Conservation (phyloP, 2,797 vertebrate genomes). For the Crenichthys baileyi region DNA sequence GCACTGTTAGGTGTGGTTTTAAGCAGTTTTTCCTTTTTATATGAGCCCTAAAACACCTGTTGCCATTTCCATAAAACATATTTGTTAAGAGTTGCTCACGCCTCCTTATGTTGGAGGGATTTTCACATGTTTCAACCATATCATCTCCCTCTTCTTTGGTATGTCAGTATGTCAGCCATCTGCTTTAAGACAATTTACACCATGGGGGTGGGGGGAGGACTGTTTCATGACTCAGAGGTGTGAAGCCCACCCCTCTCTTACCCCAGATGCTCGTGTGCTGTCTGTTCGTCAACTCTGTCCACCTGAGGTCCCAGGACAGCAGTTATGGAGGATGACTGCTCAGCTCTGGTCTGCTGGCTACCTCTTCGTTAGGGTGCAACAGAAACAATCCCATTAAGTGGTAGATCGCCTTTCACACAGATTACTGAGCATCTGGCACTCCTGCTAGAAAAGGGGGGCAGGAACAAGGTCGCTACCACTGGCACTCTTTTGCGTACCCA, state of each 20-base stretch:
- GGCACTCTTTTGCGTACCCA: conserved; percentile 29
- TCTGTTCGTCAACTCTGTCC: conserved; percentile 65
- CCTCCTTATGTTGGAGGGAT: conserved; percentile 66
- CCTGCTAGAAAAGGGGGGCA: conserved; percentile 65
- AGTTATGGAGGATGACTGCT: conserved; percentile 73
- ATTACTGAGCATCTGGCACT: conserved; percentile 83
- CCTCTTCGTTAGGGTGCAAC: conserved; percentile 80
- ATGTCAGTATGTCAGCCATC: conserved; percentile 74
- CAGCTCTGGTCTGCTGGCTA: conserved; percentile 68
- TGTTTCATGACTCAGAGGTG: conserved; percentile 73
- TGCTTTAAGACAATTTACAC: conserved; percentile 67
- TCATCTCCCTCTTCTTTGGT: conserved; percentile 52
- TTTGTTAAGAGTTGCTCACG: conserved; percentile 48
- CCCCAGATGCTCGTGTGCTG: conserved; percentile 18
- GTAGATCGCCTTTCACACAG: conserved; percentile 82
- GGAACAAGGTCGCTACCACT: conserved; percentile 63
- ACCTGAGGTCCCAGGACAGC: conserved; percentile 80
- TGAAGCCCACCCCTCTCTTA: conserved; percentile 48
- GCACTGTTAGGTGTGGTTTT: not conserved
- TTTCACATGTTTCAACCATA: conserved; percentile 71
- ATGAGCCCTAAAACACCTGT: conserved; percentile 51
- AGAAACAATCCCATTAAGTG: conserved; percentile 84
- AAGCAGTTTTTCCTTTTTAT: not conserved
- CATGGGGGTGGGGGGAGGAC: conserved; percentile 37
- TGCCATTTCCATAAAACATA: conserved; percentile 48